These are phyloP conservation scores for Thecophora atra DNA, from an alignment of 2,888 invertebrate genomes.

Conservation along the genomic window DNA sequence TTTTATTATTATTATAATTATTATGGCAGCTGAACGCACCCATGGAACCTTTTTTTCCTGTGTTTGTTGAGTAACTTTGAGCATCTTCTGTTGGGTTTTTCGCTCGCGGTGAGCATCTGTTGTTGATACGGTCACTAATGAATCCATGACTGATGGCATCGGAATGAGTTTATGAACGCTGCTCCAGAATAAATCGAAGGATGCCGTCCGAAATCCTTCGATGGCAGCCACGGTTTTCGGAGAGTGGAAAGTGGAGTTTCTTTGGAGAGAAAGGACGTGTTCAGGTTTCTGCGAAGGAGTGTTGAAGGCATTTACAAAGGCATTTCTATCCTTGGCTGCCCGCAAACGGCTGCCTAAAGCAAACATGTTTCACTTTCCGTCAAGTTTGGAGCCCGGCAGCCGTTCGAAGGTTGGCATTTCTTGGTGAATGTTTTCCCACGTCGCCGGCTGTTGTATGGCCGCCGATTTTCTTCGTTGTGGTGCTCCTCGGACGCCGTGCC, in stretches of 20 bases:
- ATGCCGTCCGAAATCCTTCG: too few relatives aligned
- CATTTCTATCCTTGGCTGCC: constrained; percentile 11
- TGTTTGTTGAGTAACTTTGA: not conserved
- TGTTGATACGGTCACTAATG: not conserved
- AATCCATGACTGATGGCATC: not conserved
- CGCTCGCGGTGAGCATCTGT: not conserved
- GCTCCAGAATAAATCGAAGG: not conserved
- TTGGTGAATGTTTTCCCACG: constrained; percentile 15
- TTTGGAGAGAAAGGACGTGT: too few relatives aligned
- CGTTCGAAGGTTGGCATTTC: constrained; percentile 13
- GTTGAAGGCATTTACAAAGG: constrained; percentile 18
- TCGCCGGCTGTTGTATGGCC: not conserved
- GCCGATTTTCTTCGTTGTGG: not conserved
- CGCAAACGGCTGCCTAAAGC: not conserved
- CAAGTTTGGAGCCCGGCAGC: not conserved
- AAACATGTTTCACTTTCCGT: constrained; percentile 2
- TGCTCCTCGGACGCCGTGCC: constrained; percentile 24
- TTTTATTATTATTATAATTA: too few relatives aligned
- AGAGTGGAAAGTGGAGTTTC: too few relatives aligned
- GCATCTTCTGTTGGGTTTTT: constrained; percentile 14
- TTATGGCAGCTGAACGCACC: too few relatives aligned
- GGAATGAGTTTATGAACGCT: too few relatives aligned
- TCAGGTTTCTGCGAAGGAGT: too few relatives aligned
- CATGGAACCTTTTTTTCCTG: not conserved
- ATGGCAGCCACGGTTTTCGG: too few relatives aligned